These are phyloP conservation scores for Axea sp. DNA, from an alignment of 2,888 invertebrate genomes.

Conservation along the genomic window DNA sequence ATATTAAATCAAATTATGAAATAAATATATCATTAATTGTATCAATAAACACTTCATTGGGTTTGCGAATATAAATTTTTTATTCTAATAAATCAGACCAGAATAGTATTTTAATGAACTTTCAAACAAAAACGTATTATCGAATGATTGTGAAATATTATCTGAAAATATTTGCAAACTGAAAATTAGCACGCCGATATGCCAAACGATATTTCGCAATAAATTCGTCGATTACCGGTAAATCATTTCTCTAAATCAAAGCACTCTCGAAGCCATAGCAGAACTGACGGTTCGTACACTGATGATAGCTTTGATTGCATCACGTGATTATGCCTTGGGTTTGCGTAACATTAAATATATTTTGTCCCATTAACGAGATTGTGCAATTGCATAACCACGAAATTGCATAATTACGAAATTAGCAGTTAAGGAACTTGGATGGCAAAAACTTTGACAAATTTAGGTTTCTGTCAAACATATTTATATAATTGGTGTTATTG, in stretches of 20 bases:
- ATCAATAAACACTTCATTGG: no score
- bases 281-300: conserved; percentile 19
- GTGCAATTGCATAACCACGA: conserved; percentile 52
- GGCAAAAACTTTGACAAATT: conserved; percentile 7
- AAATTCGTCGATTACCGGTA: conserved; percentile 39
- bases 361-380: conserved; percentile 48
- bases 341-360: conserved; percentile 58
- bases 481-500: conserved; percentile 31
- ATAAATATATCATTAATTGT: no score
- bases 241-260: conserved; percentile 46
- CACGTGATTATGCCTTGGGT: conserved; percentile 51
- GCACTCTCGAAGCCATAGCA: conserved; percentile 43
- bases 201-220: conserved; percentile 39
- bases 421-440: conserved; percentile 2
- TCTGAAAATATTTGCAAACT: background rate
- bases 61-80: no score
- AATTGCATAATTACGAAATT: conserved; percentile 57
- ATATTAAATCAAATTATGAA: no score
- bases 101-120: background rate
- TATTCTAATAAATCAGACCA: no score
- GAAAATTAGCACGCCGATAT: conserved; percentile 2
- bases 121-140: background rate
- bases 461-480: conserved; percentile 25
- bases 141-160: conserved; percentile 1
- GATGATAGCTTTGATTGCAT: conserved; percentile 55